A percentile compares a stretch with the other conserved stretches of the same genome.
phyloP scores from a whole-genome alignment of 2,888 invertebrate genomes.

The Lamproptera curius region DNA sequence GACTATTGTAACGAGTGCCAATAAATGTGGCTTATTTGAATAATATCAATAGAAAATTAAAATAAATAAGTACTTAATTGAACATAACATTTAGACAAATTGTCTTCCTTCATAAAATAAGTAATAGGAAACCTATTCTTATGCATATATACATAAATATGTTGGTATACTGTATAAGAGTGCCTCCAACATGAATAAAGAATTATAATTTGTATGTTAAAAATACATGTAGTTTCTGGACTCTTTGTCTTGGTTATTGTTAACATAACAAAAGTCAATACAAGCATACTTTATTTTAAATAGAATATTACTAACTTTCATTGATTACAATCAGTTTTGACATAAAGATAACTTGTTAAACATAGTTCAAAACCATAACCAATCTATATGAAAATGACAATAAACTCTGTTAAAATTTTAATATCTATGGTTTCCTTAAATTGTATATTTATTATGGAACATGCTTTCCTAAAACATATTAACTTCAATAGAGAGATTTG shows the following conservation, averaged over 20 bases:
- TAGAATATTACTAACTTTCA: no score
- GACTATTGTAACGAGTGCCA: constrained; percentile 46
- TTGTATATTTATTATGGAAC: no score
- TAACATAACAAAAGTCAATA: no score
- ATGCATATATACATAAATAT: no score
- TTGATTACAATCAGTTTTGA: no score
- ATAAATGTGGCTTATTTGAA: constrained; percentile 46
- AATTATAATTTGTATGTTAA: background rate
- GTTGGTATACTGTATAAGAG: background rate
- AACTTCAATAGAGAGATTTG: background rate
- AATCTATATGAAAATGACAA: background rate
- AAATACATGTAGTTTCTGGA: no score
- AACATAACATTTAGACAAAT: background rate
- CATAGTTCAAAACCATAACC: background rate
- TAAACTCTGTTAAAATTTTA: no score
- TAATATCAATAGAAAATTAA: constrained; percentile 25
- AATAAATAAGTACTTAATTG: background rate
- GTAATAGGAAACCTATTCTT: no score
- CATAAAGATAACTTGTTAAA: background rate
- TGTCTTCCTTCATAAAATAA: background rate
- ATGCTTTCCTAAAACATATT: no score
- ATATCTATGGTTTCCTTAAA: no score
- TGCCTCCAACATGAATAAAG: background rate
- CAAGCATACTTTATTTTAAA: no score
- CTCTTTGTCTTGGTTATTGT: no score